Conservation (phyloP, 2,797 vertebrate genomes). For the Epinephelus awoara region DNA sequence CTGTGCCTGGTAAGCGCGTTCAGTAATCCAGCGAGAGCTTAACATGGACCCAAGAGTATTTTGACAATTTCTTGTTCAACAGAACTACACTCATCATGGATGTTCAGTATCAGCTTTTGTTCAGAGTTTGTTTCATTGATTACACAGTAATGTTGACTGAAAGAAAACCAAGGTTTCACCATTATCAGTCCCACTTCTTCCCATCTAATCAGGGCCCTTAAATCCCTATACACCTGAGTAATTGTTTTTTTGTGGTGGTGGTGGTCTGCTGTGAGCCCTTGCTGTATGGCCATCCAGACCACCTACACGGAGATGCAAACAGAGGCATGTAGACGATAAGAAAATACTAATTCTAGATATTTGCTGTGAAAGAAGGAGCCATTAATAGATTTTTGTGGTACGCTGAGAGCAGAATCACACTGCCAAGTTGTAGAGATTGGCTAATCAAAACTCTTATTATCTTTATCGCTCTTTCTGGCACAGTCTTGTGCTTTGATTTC, state of each 20-base stretch:
- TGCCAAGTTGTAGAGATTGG: slow-evolving; percentile 43
- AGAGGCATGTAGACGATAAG: slow-evolving; percentile 5
- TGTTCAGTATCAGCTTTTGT: not conserved
- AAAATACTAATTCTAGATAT: slow-evolving; percentile 19
- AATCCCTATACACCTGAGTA: not conserved
- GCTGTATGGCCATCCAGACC: not conserved
- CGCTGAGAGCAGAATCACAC: slow-evolving; percentile 30
- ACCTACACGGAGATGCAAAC: not conserved
- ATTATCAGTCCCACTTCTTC: not conserved
- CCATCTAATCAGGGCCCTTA: not conserved
- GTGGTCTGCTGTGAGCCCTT: not conserved
- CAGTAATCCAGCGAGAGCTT: not conserved
- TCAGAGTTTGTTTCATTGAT: not conserved
- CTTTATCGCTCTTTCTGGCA: slow-evolving; percentile 33
- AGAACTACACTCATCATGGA: not conserved
- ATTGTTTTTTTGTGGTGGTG: not conserved
- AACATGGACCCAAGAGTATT: too few species aligned
- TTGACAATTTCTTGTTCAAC: not conserved
- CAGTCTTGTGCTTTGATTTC: slow-evolving; percentile 53
- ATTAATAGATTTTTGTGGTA: slow-evolving; percentile 59
- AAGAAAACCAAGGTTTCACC: not conserved
- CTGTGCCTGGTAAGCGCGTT: too few species aligned
- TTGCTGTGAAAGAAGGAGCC: slow-evolving; percentile 45
- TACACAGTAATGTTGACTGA: not conserved
- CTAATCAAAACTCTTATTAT: slow-evolving; percentile 74